Evolutionary conservation across 2,888 invertebrate species (phyloP).

Genomic region (Polymixis flavicincta): DNA sequence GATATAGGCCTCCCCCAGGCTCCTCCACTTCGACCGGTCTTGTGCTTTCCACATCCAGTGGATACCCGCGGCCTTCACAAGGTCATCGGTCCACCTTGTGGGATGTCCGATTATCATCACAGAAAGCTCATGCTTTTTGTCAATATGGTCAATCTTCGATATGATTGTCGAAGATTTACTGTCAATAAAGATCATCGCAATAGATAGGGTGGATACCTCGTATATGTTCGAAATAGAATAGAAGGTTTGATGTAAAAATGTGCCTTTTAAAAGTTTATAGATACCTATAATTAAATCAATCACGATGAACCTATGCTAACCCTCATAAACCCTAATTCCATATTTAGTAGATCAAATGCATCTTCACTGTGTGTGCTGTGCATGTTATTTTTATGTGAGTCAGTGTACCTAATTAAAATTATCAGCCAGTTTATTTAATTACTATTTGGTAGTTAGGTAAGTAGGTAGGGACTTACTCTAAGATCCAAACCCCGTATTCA

Average conservation of each 20-base stretch:
- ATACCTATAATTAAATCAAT: background rate
- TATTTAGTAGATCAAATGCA: background rate
- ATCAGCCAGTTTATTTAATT: conserved; percentile 6
- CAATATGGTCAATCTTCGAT: no score
- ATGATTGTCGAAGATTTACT: background rate
- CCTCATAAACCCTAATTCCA: background rate
- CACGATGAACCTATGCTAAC: conserved; percentile 2
- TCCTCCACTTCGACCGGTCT: no score
- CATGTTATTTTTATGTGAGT: background rate
- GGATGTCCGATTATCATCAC: no score
- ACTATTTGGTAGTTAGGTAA: background rate
- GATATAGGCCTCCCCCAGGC: no score
- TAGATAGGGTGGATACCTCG: background rate
- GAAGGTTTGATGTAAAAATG: no score
- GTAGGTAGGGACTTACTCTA: background rate
- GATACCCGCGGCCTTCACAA: no score
- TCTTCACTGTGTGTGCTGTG: background rate
- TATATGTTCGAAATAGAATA: no score
- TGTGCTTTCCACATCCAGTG: no score
- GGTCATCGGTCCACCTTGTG: no score
- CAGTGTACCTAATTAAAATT: conserved; percentile 2
- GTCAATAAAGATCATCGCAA: background rate
- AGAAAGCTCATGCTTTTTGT: background rate
- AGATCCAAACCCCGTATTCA: background rate
- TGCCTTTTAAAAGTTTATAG: no score